Evolutionary conservation across 2,113 vertebrate genomes (phyloP), one percentile per base, ranked within the genome.

Genomic region (Suricata suricatta): DNA sequence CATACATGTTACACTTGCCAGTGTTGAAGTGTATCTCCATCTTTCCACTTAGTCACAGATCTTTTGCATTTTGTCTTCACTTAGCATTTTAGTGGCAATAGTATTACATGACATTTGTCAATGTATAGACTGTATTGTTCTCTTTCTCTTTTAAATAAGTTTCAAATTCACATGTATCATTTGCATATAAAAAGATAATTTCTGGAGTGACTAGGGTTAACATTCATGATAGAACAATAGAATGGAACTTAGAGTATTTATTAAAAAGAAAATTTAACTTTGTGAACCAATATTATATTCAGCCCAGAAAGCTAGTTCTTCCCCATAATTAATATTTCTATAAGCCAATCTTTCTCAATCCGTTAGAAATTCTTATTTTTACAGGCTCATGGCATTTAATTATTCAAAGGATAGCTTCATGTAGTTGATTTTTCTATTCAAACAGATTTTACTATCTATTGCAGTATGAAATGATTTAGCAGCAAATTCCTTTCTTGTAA

Each of bases 361-460:
- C 66, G 6, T 93, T 85, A 52, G 79, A 86, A 95, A 69, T 96
- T 95, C 50, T 83, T 31, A 69, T 93, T 84, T 69, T 93, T 29
- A 44, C 12, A 91, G 60, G 33, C 19, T 16, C 7, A 76, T 44
- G 33, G n/a, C 47, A 29, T 60, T 52, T 87, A 31, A 17, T 52
- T 74, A 16, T 63, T 94, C 31, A 44, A 38, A 90, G 38, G 23
- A 84, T 85, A 82, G 35, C 14, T 81, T 92, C 7, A 3, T 90
- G 16, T 38, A 38, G 17, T 50, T 95, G 41, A 91, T 71, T 94
- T 97, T 95, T 50, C 69, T 97, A 21, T 94, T 83, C 50, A 90
- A 5, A 76, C n/a, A 79, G 47, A 54, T 50, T 79, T 81, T 72
- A 69, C 25, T 41, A 47, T 69, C 44, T 88, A 50, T 41, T 86